Conservation (phyloP, 2,797 vertebrate species). For the Pangasius larnaudii region DNA sequence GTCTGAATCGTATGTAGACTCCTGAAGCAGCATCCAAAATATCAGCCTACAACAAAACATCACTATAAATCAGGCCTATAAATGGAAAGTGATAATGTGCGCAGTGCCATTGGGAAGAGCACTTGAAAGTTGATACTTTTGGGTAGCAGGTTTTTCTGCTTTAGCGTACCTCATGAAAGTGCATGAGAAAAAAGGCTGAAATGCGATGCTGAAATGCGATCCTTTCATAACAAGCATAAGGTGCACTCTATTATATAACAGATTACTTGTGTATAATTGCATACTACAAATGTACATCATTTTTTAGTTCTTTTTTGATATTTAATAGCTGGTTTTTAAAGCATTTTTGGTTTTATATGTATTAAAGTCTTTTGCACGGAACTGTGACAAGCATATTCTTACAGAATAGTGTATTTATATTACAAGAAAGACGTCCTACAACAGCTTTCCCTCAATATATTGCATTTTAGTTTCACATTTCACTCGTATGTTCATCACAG, state of each 20-base stretch:
- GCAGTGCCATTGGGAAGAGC: not conserved
- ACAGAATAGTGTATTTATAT: not conserved
- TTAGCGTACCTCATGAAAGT: not conserved
- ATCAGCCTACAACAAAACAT: slow-evolving; percentile 67
- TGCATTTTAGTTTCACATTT: no score
- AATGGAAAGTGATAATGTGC: not conserved
- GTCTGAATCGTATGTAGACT: slow-evolving; percentile 75
- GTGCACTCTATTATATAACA: not conserved
- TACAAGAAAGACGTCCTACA: no score
- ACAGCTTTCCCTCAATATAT: no score
- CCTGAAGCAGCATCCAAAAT: slow-evolving; percentile 78
- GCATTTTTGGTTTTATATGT: no score
- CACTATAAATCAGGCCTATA: not conserved
- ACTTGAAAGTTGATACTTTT: not conserved
- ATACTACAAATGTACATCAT: not conserved
- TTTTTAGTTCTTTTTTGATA: no score
- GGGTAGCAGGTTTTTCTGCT: not conserved
- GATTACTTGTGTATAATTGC: not conserved
- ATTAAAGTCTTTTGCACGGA: not conserved
- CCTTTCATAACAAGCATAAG: not conserved
- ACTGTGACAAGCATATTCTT: not conserved
- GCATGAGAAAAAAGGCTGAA: not conserved
- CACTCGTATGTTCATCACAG: no score
- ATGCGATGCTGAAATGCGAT: not conserved
- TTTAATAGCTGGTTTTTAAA: no score